Evolutionary conservation across 2,888 invertebrate species (phyloP).

Genomic region (Theristus sp.): DNA sequence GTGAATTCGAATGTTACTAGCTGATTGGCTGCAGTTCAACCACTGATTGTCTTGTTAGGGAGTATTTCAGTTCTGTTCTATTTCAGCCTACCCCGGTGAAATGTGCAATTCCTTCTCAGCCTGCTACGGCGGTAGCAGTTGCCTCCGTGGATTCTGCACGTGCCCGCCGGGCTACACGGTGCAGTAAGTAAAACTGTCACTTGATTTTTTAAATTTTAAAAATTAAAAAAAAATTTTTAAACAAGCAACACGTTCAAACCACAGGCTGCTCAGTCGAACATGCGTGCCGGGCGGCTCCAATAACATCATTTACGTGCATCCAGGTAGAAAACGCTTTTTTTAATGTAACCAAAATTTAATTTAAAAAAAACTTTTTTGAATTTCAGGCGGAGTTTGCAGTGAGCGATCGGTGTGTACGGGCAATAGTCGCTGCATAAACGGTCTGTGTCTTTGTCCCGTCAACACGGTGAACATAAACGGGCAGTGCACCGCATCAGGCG

Average conservation of each 20-base stretch:
- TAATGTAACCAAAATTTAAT: no score
- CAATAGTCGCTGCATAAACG: not conserved
- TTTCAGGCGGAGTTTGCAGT: not conserved
- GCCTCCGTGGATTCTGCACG: not conserved
- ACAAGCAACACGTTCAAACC: not conserved
- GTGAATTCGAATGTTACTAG: no score
- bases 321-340: no score
- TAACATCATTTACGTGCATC: no score
- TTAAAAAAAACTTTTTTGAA: no score
- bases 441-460: constrained; percentile 5
- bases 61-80: no score
- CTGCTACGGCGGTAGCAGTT: not conserved
- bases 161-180: not conserved
- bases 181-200: not conserved
- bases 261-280: not conserved
- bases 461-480: constrained; percentile 1
- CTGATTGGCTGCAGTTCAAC: no score
- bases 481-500: not conserved
- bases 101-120: not conserved
- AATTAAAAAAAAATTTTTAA: not conserved
- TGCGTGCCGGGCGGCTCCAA: not conserved
- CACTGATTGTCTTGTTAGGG: no score
- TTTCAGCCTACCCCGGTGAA: not conserved
- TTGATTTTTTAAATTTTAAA: not conserved
- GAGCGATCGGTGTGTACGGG: not conserved